phyloP scores from a whole-genome alignment of 1,140 invertebrate genomes.

The Limonius californicus region DNA sequence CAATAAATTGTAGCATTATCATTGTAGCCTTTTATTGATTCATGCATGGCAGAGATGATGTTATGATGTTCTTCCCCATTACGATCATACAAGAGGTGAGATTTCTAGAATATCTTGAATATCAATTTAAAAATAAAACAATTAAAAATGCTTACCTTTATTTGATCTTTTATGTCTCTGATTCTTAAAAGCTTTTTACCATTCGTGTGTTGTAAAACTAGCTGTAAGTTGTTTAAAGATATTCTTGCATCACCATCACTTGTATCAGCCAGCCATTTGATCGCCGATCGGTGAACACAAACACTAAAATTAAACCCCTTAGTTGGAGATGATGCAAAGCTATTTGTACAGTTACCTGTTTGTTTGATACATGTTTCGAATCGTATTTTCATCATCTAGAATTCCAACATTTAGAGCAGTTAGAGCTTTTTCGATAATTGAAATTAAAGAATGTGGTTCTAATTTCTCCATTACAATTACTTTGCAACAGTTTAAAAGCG shows the following conservation, averaged over 20 bases:
- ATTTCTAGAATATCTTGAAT: slow-evolving; percentile 62
- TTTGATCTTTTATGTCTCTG: slow-evolving; percentile 60
- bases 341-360: neutral
- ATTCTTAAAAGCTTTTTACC: slow-evolving; percentile 51
- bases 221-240: slow-evolving; percentile 71
- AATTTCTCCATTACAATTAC: slow-evolving; percentile 76
- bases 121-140: neutral
- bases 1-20: slow-evolving; percentile 83
- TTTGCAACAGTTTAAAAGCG: slow-evolving; percentile 70
- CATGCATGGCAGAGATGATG: slow-evolving; percentile 77
- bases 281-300: slow-evolving; percentile 57
- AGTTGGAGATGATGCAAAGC: no score
- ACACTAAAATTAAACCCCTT: slow-evolving; percentile 18
- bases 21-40: slow-evolving; percentile 77
- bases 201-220: slow-evolving; percentile 58
- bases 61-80: slow-evolving; percentile 83
- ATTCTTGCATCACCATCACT: slow-evolving; percentile 79
- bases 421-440: slow-evolving; percentile 62
- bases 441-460: slow-evolving; percentile 52
- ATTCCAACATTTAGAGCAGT: slow-evolving; percentile 44
- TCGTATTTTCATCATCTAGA: slow-evolving; percentile 23
- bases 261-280: slow-evolving; percentile 69
- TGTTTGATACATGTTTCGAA: neutral
- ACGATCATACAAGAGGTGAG: slow-evolving; percentile 72
- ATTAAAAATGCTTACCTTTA: slow-evolving; percentile 45